Percentiles rank a stretch among this genome's conserved stretches.
Conservation (phyloP, 2,888 invertebrate genomes). For the Criorhina ranunculi region DNA sequence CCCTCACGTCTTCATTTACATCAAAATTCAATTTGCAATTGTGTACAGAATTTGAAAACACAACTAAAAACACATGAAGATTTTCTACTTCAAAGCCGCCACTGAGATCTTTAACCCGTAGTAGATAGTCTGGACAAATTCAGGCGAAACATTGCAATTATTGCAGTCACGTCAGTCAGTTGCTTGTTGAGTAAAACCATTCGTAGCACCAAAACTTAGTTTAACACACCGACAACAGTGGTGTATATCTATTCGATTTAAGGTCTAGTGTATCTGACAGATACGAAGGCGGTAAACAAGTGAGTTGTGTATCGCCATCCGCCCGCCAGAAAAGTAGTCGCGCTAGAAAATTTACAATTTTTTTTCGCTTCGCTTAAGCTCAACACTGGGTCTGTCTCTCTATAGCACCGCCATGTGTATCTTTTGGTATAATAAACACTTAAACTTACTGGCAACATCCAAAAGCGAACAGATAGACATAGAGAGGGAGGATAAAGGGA, state of each 20-base stretch:
- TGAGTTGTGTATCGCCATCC: conserved; percentile 53
- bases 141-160: conserved; percentile 54
- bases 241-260: conserved; percentile 24
- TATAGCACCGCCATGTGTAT: conserved; percentile 25
- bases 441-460: conserved; percentile 44
- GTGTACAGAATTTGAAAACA: conserved; percentile 22
- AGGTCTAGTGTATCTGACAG: conserved; percentile 54
- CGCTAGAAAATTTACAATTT: conserved; percentile 60
- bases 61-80: conserved; percentile 23
- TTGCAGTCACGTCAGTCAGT: conserved; percentile 72
- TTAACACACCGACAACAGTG: background rate
- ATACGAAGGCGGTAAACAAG: conserved; percentile 63
- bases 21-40: conserved; percentile 57
- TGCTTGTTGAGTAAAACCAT: conserved; percentile 10
- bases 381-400: conserved; percentile 18
- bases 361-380: conserved; percentile 57
- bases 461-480: no score
- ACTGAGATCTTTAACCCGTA: conserved; percentile 49
- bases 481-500: conserved; percentile 9
- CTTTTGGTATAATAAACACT: conserved; percentile 68
- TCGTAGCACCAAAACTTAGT: conserved; percentile 34
- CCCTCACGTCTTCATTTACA: conserved; percentile 32
- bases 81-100: conserved; percentile 49
- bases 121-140: conserved; percentile 56
- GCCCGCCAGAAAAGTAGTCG: conserved; percentile 57